Conservation (phyloP, 2,797 vertebrate genomes). For the Phataginus tricuspis region DNA sequence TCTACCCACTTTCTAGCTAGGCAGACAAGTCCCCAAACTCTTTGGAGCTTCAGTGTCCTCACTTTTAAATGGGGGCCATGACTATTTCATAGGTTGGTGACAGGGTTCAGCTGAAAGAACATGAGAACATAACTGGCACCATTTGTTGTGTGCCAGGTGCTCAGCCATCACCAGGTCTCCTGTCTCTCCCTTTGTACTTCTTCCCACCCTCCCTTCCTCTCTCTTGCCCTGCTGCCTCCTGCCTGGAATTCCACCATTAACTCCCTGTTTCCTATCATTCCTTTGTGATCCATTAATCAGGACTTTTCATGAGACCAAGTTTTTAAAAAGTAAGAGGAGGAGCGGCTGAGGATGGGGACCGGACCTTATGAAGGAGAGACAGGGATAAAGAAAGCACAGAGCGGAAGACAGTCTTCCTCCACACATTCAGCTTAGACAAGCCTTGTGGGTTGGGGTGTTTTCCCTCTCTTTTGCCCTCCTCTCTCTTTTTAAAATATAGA, state of each 20-base stretch:
- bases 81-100: neutral
- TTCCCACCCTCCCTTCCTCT: neutral
- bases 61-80: neutral
- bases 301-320: neutral
- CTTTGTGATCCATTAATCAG: neutral
- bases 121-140: neutral
- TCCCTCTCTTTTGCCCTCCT: too few species aligned
- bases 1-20: neutral
- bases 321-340: neutral
- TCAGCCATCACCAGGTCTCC: neutral
- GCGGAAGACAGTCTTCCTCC: neutral
- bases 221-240: neutral
- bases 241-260: too few species aligned
- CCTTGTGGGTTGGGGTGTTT: fast-evolving
- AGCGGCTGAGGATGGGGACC: neutral
- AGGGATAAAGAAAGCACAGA: neutral
- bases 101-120: neutral
- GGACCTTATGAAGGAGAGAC: neutral
- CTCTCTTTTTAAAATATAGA: neutral
- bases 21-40: neutral
- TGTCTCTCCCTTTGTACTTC: neutral
- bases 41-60: neutral
- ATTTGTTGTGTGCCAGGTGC: neutral
- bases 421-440: neutral
- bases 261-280: neutral